Base-by-base conservation (phyloP, 2,113 vertebrate genomes). In the Psittacus erithacus region DNA sequence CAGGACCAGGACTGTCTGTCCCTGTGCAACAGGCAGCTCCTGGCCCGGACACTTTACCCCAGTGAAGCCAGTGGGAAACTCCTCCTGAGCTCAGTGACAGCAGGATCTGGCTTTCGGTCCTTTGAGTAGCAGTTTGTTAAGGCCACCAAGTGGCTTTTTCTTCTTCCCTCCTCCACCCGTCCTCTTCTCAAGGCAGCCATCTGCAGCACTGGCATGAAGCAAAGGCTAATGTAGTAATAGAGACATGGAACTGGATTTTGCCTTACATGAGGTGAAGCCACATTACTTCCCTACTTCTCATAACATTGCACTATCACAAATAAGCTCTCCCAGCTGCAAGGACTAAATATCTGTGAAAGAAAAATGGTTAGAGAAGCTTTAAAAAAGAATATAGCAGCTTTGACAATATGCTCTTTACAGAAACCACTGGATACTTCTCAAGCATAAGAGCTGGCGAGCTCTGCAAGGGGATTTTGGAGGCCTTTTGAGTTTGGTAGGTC, bases 111-210 rank as follows among this genome's bases (percentile, higher is more conserved):
- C 28, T 81, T 46, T 24, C 1, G 0, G 11, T 50, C 28, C 57
- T 80, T 63, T 63, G 60, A 90, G 29, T 13, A 77, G 49, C 90
- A 75, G 68, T 74, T 94, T 81, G 74, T 49, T 69, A 95, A 90
- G 82, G 79, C 41, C 64, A 78, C 38, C 82, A 81, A 92, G 64
- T 68, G 60, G 68, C 70, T 7, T 31, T 59, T 91, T 89, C 3
- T 86, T 78, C 33, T 59, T 59, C 57, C 33, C 33, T 44, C 0
- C 35, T 41, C 5, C 7, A 2, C 4, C 7, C 24, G 1, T 12
- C 10, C 3, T 6, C 2, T 16, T 82, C 39, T 62, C 22, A n/a
- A 81, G 29, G 46, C 84, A 75, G 23, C 18, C 59, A 53, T 63
- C 59, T 47, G 44, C 73, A 74, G 59, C n/a, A 55, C 28, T 60